Evolutionary conservation across 1,140 invertebrate species (phyloP), one percentile per base, ranked within the genome.

Genomic region (Calephelis nemesis): DNA sequence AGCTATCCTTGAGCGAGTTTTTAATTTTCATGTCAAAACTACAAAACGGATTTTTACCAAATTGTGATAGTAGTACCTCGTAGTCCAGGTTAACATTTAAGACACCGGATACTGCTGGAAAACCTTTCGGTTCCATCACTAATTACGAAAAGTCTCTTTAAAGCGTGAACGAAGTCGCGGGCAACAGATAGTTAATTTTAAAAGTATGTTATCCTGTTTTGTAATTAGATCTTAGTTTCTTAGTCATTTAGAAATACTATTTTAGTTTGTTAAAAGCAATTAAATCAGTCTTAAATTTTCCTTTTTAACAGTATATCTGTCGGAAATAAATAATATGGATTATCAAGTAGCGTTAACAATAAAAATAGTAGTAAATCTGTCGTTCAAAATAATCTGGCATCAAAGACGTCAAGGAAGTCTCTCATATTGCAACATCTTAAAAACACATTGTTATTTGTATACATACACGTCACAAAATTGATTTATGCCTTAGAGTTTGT

Each of bases 401-500:
- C 52, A 54, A 54, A 54, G 52, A 54, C 52, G 13, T 54, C 52
- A 19, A 54, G 52, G 52, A 54, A 54, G 52, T 54, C 15, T 54
- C 52, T 54, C 19, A 54, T 67, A 70, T 74, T 65, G 67, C 62
- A 49, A 68, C 54, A 54, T 49, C 54, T 62, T 68, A 60, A 62
- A 67, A 62, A 62, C 48, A 68, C 66, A 68, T 68, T 68, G 66
- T 68, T 68, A 62, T 54, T 54, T 54, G 52, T 54, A 54, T 30
- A 54, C 52, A 65, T 49, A 65, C 30, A 62, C 54, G 66, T 62
- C 65, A 60, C 58, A 47, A 11, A 58, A 47, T 48, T 68, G 66
- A 68, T 68, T 68, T 62, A 68, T 68, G 15, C 9, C 50, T 54
- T 54, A 54, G 50, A 54, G 50, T 54, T 19, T 54, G 10, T 54